Evolutionary conservation across 2,797 vertebrate species (phyloP).

Genomic region (Margarornis squamiger): DNA sequence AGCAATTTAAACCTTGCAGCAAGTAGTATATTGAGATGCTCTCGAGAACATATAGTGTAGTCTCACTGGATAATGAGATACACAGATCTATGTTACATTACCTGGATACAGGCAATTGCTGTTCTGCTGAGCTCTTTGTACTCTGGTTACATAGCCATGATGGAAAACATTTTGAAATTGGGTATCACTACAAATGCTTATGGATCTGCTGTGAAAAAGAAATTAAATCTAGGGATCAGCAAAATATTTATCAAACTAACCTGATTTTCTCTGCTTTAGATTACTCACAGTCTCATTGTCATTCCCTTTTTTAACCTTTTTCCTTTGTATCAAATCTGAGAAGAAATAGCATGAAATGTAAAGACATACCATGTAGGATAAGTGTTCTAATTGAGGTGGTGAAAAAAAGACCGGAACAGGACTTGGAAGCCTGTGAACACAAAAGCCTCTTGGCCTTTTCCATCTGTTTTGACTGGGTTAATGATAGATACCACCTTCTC

Average conservation of each 20-base stretch:
- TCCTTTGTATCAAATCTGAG: neutral
- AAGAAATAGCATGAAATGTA: neutral
- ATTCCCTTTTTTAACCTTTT: neutral
- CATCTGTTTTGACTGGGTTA: neutral
- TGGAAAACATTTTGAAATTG: neutral
- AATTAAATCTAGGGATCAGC: neutral
- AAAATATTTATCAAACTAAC: neutral
- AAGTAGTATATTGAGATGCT: neutral
- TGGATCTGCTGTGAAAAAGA: neutral
- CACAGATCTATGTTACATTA: fast-evolving
- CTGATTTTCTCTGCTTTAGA: neutral
- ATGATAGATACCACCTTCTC: neutral
- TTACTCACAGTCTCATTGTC: neutral
- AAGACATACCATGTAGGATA: fast-evolving
- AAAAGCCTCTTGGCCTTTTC: neutral
- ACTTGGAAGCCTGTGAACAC: neutral
- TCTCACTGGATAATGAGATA: neutral
- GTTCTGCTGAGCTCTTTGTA: neutral
- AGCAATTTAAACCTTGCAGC: neutral
- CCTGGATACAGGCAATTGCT: neutral
- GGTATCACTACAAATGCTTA: neutral
- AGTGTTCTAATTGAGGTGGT: neutral
- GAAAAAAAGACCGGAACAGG: neutral
- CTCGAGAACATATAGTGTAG: neutral
- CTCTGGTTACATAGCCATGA: neutral